A percentile compares a stretch with the other conserved stretches of the same genome.
Evolutionary conservation across 2,888 invertebrate genomes (phyloP).

Genomic region (Brenthis ino): DNA sequence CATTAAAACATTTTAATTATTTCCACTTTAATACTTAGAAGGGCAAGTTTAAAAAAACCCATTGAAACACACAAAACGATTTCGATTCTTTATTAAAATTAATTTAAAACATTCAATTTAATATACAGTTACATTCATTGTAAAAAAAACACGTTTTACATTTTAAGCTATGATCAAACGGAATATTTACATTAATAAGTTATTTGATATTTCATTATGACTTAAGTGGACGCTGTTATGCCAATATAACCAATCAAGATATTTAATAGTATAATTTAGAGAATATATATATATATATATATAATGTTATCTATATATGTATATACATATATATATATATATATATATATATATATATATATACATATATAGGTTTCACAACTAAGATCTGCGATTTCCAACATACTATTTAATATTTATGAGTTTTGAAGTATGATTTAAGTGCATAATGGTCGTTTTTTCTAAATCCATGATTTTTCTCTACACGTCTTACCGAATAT

Average conservation of each 20-base stretch:
- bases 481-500: no score
- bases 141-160: conserved; percentile 30
- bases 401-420: not conserved
- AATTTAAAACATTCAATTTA: conserved; percentile 61
- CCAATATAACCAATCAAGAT: conserved; percentile 3
- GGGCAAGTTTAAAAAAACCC: not conserved
- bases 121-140: conserved; percentile 26
- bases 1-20: no score
- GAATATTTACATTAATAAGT: conserved; percentile 31
- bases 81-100: conserved; percentile 71
- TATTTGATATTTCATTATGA: not conserved
- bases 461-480: no score
- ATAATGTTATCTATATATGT: no score
- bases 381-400: not conserved
- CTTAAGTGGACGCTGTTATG: not conserved
- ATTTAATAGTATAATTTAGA: not conserved
- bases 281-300: no score
- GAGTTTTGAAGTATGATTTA: no score
- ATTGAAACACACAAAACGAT: conserved; percentile 38
- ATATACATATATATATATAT: no score
- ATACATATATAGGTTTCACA: no score
- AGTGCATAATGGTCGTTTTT: no score
- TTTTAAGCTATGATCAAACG: conserved; percentile 20
- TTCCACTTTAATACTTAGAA: not conserved
- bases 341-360: no score